These are phyloP conservation scores for Tetramorium alpestre DNA, from an alignment of 1,140 invertebrate species.

Conservation along the genomic window DNA sequence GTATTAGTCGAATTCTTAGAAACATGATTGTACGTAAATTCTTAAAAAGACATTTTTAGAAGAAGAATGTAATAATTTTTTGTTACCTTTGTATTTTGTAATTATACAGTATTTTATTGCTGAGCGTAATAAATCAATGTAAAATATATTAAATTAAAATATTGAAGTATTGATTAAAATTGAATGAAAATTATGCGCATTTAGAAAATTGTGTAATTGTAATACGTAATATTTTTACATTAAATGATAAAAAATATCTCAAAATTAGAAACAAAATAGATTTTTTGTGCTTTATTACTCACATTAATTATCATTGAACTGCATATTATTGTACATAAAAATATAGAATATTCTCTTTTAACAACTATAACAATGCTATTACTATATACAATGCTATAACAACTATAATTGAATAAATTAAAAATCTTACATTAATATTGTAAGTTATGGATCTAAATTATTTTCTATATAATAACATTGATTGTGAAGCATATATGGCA, in stretches of 20 bases:
- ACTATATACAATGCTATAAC: not conserved
- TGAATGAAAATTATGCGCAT: not conserved
- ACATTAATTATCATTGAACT: not conserved
- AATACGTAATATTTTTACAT: constrained; percentile 27
- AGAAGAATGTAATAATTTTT: not conserved
- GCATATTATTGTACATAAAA: not conserved
- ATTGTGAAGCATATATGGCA: constrained; percentile 9
- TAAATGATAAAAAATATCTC: not conserved
- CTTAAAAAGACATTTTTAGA: not conserved
- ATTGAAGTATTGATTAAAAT: not conserved
- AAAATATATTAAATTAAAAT: constrained; percentile 2
- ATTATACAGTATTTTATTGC: constrained; percentile 4
- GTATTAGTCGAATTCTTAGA: not conserved
- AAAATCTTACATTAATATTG: not conserved
- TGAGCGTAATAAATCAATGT: not conserved
- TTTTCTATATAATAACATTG: not conserved
- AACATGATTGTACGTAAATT: not conserved
- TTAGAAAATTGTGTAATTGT: constrained; percentile 5
- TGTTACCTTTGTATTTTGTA: constrained; percentile 27
- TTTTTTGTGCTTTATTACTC: constrained; percentile 1
- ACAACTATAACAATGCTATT: not conserved
- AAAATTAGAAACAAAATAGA: not conserved
- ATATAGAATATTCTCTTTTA: not conserved
- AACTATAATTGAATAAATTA: not conserved
- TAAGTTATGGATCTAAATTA: not conserved